Evolutionary conservation across 2,113 vertebrate genomes (phyloP), one percentile per base, ranked within the genome.

Genomic region (Silurus glanis): DNA sequence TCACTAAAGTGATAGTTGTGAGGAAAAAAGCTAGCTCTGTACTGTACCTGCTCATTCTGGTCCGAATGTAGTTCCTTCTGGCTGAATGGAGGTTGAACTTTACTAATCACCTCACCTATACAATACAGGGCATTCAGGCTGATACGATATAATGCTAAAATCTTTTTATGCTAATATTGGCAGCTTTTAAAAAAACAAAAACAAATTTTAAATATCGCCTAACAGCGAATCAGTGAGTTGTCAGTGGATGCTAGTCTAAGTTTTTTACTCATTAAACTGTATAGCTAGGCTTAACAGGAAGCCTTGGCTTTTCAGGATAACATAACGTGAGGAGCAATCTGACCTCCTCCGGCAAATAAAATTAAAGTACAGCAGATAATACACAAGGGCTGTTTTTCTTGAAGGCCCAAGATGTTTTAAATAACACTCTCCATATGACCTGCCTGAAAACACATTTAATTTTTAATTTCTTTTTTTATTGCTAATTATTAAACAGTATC

Each of bases 271-370:
- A 19, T 69, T 49, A 85, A 88, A 56, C 67, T 74, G 19, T 23
- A 61, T 85, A 85, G 85, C 83, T 82, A 28, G 37, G 19, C 80
- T 13, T 21, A 76, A 82, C 79, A 58, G 49, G 47, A 80, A 58
- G 12, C 76, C 0, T 85, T 10, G 49, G 16, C 37, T 56, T 37
- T 37, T 37, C 37, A 37, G 37, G 51, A 37, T 80, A 59, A 17
- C 16, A n/a, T 58, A 53, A 58, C 66, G 51, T 56, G 28, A n/a
- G 71, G 87, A 5, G 9, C 49, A 67, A 53, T 82, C 83, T 88
- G 87, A 64, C 78, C 75, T 37, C 37, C 37, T 37, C 37, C 37
- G 2, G 76, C 47, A 76, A 67, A 75, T 78, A 82, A 85, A 82
- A 85, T 67, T 64, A 58, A 82, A 76, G 59, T 37, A 82, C 17